These are phyloP conservation scores for Sisyra nigra DNA, from an alignment of 2,888 invertebrate genomes.

Conservation along the genomic window DNA sequence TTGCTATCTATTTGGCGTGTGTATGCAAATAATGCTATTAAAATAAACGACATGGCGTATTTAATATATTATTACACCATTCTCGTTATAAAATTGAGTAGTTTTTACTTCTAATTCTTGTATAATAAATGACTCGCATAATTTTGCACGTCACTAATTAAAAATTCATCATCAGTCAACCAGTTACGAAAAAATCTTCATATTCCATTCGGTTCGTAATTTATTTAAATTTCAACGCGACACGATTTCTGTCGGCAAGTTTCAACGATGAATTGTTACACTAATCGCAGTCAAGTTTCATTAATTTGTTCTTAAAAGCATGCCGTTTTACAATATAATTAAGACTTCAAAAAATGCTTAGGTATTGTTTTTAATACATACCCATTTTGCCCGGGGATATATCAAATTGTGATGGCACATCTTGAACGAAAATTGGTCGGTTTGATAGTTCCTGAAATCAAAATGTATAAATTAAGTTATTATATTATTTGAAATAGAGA, in stretches of 20 bases:
- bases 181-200: no score
- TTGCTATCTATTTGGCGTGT: no score
- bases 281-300: no score
- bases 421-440: conserved; percentile 65
- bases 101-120: not conserved
- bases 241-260: no score
- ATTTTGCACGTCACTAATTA: no score
- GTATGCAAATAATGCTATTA: no score
- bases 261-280: no score
- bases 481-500: no score
- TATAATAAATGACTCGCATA: no score
- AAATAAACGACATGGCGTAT: not conserved
- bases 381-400: conserved; percentile 79
- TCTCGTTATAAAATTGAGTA: conserved; percentile 1
- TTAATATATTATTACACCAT: not conserved
- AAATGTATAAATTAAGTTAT: conserved; percentile 10
- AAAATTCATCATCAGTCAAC: no score
- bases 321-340: not conserved
- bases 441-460: conserved; percentile 54
- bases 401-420: conserved; percentile 66
- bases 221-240: no score
- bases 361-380: conserved; percentile 27
- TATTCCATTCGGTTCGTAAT: no score
- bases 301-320: not conserved
- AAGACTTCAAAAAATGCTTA: not conserved